Conservation (phyloP, 2,797 vertebrate genomes). For the Sphenodon punctatus region DNA sequence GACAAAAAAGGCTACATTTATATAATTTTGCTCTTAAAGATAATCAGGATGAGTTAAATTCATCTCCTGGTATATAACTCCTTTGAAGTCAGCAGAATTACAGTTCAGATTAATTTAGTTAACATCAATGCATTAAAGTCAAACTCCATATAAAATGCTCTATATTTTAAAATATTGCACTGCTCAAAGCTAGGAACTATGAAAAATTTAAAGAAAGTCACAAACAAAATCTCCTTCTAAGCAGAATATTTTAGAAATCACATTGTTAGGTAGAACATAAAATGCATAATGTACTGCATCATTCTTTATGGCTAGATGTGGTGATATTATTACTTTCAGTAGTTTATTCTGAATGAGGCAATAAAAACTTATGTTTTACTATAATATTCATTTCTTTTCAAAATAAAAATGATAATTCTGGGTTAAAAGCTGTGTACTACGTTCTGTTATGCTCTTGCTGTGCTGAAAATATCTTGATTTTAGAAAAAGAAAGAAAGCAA, state of each 20-base stretch:
- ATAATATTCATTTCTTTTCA: background rate
- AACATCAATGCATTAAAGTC: background rate
- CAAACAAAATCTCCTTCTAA: background rate
- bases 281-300: background rate
- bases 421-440: background rate
- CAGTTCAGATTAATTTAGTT: background rate
- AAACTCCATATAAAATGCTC: background rate
- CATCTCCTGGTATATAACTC: background rate
- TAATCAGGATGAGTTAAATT: conserved; percentile 3
- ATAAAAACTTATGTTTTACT: background rate
- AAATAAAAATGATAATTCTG: conserved; percentile 10
- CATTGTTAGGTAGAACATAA: background rate
- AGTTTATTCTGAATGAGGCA: background rate
- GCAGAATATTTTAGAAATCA: background rate
- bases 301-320: background rate
- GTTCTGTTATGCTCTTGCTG: background rate
- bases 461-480: background rate
- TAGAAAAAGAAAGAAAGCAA: background rate
- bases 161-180: background rate
- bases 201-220: background rate
- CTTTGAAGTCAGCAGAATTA: background rate
- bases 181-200: background rate
- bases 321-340: background rate
- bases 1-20: conserved; percentile 43
- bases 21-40: background rate